phyloP scores from a whole-genome alignment of 2,888 invertebrate species.

The Chydorus sphaericus region DNA sequence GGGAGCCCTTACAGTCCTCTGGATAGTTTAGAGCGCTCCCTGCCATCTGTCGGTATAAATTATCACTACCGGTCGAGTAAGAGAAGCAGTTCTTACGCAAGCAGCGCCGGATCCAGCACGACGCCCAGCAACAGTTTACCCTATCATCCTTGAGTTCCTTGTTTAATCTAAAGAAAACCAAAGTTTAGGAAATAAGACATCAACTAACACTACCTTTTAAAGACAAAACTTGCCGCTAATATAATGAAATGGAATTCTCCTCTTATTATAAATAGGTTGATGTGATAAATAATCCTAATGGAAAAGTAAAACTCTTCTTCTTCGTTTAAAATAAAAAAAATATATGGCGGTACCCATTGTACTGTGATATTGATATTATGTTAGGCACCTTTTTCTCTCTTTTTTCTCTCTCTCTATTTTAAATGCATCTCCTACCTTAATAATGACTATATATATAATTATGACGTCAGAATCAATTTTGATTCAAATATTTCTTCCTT shows the following conservation, averaged over 20 bases:
- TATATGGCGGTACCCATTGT: background rate
- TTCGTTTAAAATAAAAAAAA: background rate
- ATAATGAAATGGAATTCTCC: too few species aligned
- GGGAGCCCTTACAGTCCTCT: background rate
- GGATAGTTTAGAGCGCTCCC: conserved; percentile 12
- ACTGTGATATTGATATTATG: conserved; percentile 4
- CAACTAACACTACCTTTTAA: too few species aligned
- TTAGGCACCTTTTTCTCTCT: background rate
- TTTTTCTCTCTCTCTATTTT: background rate
- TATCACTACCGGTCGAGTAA: background rate
- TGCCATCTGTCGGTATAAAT: conserved; percentile 6
- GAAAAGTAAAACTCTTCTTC: background rate
- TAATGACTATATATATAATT: too few species aligned
- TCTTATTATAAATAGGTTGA: background rate
- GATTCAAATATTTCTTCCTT: too few species aligned
- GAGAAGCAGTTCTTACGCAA: background rate
- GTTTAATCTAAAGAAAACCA: background rate
- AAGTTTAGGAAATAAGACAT: background rate
- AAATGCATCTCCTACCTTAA: too few species aligned
- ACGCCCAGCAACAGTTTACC: conserved; percentile 11
- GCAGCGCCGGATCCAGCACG: background rate
- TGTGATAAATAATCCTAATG: background rate
- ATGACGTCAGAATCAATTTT: too few species aligned
- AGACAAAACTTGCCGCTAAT: too few species aligned
- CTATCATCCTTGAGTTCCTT: background rate